Base-by-base conservation (phyloP, 2,797 vertebrate species). In the Malacoraja senta region DNA sequence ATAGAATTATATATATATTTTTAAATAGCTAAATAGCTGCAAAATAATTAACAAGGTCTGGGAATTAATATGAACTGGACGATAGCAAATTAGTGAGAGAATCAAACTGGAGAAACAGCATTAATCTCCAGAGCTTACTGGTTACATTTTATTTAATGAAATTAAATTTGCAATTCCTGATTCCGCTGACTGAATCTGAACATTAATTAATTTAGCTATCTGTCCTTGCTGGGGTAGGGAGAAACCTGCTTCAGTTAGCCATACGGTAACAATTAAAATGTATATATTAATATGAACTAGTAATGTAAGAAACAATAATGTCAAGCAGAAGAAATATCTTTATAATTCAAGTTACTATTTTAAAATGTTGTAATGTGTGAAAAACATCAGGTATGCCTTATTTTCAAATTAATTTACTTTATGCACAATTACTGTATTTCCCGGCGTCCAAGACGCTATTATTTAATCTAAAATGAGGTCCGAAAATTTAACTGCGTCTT, bases 41-140 rank as follows among this genome's bases (percentile, higher is more conserved):
- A 95, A 96, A 96, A 97, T 97, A 98, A 98, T 98, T 97, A 98
- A 97, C 97, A 96, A 97, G 96, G 97, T 96, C 95, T 95, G 96
- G 96, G 97, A 96, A 97, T 97, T 97, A 97, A 97, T 97, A 97
- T 97, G 96, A 97, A 96, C 97, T 95, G 96, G 96, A 96, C 96
- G 96, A 97, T 97, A 97, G 96, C 96, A 96, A 97, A 96, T 97
- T 96, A 96, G 96, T 96, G 96, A 95, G 96, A 97, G 96, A 97
- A 97, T 65, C 68, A 74, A 76, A 44, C 21, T 26, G 9, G 90
- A 76, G 72, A 92, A 97, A 96, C 96, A 96, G 96, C 97, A 97
- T 98, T 98, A 97, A 98, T 98, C 97, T 97, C 97, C 24, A 76
- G 90, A 74, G 90, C 13, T 92, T 95, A 94, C 95, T 96, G 96